phyloP scores from a whole-genome alignment of 2,888 invertebrate species.

The Drosophila histrio region DNA sequence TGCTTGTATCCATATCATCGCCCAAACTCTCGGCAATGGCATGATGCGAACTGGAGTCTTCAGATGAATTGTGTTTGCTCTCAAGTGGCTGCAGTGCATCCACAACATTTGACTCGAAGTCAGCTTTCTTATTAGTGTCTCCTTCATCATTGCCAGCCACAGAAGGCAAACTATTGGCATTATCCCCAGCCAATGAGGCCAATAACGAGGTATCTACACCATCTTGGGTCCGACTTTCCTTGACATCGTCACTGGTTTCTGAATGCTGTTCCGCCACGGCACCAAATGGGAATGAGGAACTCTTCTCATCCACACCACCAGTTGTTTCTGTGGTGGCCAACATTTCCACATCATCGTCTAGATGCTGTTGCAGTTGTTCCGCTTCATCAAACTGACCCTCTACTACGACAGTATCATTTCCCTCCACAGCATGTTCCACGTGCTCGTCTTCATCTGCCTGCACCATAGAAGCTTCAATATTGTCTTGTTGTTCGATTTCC shows the following conservation, averaged over 20 bases:
- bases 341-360: conserved; percentile 77
- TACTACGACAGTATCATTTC: conserved; percentile 28
- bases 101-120: conserved; percentile 72
- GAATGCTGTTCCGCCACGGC: conserved; percentile 76
- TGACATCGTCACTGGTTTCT: conserved; percentile 83
- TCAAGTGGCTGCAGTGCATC: conserved; percentile 57
- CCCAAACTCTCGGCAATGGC: conserved; percentile 81
- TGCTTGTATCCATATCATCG: conserved; percentile 78
- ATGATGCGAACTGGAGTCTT: conserved; percentile 81
- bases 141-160: conserved; percentile 81
- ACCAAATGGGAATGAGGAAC: conserved; percentile 84
- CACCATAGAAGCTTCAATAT: conserved; percentile 19
- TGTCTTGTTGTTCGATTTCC: conserved; percentile 33
- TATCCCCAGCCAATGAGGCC: conserved; percentile 84
- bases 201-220: conserved; percentile 82
- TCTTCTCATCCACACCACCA: conserved; percentile 82
- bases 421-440: conserved; percentile 15
- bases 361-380: conserved; percentile 53
- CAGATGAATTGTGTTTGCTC: conserved; percentile 75
- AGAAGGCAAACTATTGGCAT: conserved; percentile 84
- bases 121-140: conserved; percentile 68
- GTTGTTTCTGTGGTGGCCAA: conserved; percentile 48
- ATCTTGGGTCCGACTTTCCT: conserved; percentile 73
- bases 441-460: conserved; percentile 52
- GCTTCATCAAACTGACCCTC: conserved; percentile 49